phyloP scores from a whole-genome alignment of 2,797 vertebrate genomes.

The Chlorospingus semifuscus region DNA sequence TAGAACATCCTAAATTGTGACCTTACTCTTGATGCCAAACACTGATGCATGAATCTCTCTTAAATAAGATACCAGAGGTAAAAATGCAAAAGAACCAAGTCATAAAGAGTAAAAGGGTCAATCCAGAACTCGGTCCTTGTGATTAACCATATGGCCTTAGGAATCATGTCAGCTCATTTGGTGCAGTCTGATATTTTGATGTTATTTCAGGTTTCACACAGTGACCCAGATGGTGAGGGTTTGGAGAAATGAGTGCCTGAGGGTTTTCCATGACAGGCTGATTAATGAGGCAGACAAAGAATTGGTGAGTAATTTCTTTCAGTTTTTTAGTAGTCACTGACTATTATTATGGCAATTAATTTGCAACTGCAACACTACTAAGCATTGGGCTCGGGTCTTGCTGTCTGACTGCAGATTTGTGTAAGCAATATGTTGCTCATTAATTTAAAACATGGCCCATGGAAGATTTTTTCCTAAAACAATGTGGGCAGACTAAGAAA shows the following conservation, averaged over 20 bases:
- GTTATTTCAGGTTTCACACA: conserved; percentile 81
- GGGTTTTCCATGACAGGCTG: conserved; percentile 94
- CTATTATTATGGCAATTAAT: not conserved
- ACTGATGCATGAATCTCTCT: not conserved
- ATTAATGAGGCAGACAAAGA: conserved; percentile 88
- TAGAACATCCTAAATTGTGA: not conserved
- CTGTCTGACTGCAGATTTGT: not conserved
- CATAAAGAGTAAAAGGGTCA: not conserved
- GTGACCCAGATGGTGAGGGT: conserved; percentile 90
- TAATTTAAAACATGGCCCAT: not conserved
- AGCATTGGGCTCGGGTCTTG: not conserved
- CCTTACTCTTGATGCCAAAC: not conserved
- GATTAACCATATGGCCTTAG: not conserved
- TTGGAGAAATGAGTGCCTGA: conserved; percentile 95
- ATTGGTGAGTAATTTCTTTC: conserved; percentile 77
- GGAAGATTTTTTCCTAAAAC: not conserved
- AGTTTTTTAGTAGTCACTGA: not conserved
- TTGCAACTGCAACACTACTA: not conserved
- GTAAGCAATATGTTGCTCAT: not conserved
- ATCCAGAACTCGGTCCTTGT: not conserved
- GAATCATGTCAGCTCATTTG: not conserved
- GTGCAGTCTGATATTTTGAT: not conserved
- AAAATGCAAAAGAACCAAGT: not conserved
- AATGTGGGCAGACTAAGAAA: not conserved
- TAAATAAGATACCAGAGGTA: not conserved